Evolutionary conservation across 2,113 vertebrate species (phyloP), one percentile per base, ranked within the genome.

Genomic region (Cairina moschata): DNA sequence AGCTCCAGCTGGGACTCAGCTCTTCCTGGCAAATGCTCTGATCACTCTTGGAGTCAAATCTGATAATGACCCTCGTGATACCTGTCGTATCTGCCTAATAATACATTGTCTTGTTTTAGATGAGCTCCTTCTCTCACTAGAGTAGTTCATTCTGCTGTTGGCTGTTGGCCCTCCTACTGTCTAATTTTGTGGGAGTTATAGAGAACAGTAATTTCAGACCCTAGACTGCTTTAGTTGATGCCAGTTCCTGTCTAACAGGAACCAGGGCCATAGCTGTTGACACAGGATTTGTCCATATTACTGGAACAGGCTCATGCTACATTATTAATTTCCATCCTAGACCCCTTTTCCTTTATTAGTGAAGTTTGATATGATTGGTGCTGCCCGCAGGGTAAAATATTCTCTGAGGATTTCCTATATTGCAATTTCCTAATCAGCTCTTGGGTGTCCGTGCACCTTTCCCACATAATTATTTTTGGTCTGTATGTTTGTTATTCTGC

Each of bases 1-100:
- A 91, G 55, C 65, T 90, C 88, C 68, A 90, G 79, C 88, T 94
- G 94, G 94, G 94, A 86, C 52, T 91, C 60, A 26, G 63, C 16
- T 46, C 54, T 91, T 71, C 83, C 90, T 92, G 72, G 17, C 50
- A 83, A 90, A 50, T 67, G 46, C 56, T 92, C 68, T 90, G 76
- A 88, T 93, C 73, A 1, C 31, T 77, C 94, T 86, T 93, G 80
- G 52, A 94, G 88, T 90, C 67, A 81, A 67, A 72, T 71, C 82
- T 74, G 75, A 90, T 92, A 94, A 95, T 59, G 83, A 91, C 76
- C 56, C 72, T 74, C 86, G 28, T 90, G 90, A 83, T 83, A 80
- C 26, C 23, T 0, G 0, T 29, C 25, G 76, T 81, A 63, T 81
- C 84, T 74, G 36, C 40, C 68, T 93, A 88, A 77, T 94, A 80